Evolutionary conservation across 2,888 invertebrate species (phyloP), one percentile per base, ranked within the genome.

Genomic region (Harmothoe impar): DNA sequence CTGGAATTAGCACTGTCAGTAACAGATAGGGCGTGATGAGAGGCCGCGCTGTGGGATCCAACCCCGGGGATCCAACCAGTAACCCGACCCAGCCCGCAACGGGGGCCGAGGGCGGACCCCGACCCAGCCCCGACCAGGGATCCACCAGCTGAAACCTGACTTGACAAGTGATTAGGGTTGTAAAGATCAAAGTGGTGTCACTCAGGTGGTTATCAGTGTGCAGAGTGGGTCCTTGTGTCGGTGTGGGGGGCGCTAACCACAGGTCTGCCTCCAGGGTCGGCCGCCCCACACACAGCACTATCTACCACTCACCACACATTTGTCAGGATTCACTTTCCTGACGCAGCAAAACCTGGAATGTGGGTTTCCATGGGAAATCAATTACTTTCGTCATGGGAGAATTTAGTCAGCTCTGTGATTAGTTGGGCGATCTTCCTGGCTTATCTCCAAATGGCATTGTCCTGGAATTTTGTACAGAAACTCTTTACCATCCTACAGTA

Each of bases 101-200:
- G 20, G 15, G n/a, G 62, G 62, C 62, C 62, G 1, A 62, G 20
- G 62, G 62, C 10, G 62, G 62, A n/a, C 10, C 43, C 62, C 3
- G 7, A 3, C 15, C 62, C n/a, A 62, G 43, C n/a, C n/a, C n/a
- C n/a, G 62, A 20, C 12, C 62, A 12, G 62, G 62, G 62, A 62
- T 62, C 62, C 62, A 62, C 23, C n/a, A 15, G 3, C 7, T 62
- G n/a, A 20, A 62, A 62, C 62, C 20, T n/a, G 62, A n/a, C 62
- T 62, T 62, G 62, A n/a, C n/a, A n/a, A n/a, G 62, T 62, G 62
- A 62, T 62, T 62, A 62, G 62, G 20, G 62, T 62, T 62, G n/a
- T 62, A 62, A n/a, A 62, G 62, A 62, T 62, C 62, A 62, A 20
- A 62, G 62, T 12, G 62, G 23, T 62, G 62, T 62, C 62, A 62